These are phyloP conservation scores for Anhinga anhinga DNA, from an alignment of 2,113 vertebrate genomes.

Conservation along the genomic window DNA sequence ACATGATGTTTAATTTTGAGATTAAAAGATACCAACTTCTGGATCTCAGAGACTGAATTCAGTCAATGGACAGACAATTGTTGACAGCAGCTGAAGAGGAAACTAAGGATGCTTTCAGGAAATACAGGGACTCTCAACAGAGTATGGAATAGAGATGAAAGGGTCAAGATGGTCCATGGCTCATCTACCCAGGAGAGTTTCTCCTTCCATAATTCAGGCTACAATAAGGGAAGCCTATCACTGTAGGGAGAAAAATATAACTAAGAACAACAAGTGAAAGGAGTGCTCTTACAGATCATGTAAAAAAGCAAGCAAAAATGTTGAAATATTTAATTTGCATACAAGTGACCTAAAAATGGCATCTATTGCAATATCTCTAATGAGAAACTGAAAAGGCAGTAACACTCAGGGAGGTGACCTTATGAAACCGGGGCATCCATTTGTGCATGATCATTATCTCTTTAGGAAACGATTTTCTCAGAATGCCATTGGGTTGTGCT, in stretches of 20 bases:
- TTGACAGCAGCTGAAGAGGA: neutral
- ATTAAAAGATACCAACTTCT: neutral
- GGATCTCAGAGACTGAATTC: neutral
- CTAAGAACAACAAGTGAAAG: neutral
- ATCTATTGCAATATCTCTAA: neutral
- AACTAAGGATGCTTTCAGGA: neutral
- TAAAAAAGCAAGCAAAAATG: neutral
- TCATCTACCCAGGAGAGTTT: neutral
- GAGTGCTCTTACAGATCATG: neutral
- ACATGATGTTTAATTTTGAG: neutral
- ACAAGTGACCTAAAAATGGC: neutral
- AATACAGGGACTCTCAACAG: neutral
- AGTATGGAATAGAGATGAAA: neutral
- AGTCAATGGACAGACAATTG: neutral
- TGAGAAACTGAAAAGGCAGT: neutral
- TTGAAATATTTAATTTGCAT: neutral
- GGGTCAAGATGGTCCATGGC: neutral
- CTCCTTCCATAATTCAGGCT: neutral
- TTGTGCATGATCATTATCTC: neutral
- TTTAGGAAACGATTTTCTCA: neutral
- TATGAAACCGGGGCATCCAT: neutral
- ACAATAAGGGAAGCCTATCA: neutral
- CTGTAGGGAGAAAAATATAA: neutral
- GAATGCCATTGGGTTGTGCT: neutral
- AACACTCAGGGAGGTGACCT: neutral